These are phyloP conservation scores for Phyllotis vaccarum DNA, from an alignment of 2,797 vertebrate species.

Conservation along the genomic window DNA sequence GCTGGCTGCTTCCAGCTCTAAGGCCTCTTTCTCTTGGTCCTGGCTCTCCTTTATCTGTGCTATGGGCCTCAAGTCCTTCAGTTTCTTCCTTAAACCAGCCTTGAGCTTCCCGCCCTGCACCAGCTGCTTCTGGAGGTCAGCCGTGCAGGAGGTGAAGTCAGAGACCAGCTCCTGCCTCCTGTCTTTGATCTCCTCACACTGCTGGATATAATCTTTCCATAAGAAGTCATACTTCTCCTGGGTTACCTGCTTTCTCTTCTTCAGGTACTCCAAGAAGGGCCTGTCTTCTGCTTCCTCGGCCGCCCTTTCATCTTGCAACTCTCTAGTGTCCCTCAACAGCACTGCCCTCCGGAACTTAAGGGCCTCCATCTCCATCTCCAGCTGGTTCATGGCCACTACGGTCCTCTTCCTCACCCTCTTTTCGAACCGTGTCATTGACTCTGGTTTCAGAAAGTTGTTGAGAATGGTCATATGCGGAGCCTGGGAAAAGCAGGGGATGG, in stretches of 20 bases:
- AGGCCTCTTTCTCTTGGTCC: background rate
- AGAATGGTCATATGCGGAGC: background rate
- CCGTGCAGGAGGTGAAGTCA: background rate
- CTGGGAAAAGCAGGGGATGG: rapidly evolving
- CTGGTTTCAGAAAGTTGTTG: background rate
- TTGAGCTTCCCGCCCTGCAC: rapidly evolving
- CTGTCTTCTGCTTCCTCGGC: rapidly evolving
- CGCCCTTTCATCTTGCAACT: background rate
- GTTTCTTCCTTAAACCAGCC: background rate
- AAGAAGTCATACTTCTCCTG: background rate
- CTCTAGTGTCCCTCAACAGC: background rate
- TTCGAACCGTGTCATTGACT: background rate
- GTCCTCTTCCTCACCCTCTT: background rate
- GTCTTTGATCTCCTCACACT: background rate
- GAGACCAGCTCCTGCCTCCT: background rate
- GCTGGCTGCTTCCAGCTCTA: background rate
- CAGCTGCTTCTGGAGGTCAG: background rate
- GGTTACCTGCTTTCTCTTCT: background rate
- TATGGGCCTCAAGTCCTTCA: background rate
- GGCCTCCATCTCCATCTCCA: background rate
- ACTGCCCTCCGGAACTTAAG: background rate
- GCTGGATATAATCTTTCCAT: background rate
- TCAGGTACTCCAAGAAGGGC: background rate
- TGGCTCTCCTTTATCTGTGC: background rate
- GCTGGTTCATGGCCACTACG: rapidly evolving